Conservation (phyloP, 2,113 vertebrate species). For the Forbesichthys agassizii region DNA sequence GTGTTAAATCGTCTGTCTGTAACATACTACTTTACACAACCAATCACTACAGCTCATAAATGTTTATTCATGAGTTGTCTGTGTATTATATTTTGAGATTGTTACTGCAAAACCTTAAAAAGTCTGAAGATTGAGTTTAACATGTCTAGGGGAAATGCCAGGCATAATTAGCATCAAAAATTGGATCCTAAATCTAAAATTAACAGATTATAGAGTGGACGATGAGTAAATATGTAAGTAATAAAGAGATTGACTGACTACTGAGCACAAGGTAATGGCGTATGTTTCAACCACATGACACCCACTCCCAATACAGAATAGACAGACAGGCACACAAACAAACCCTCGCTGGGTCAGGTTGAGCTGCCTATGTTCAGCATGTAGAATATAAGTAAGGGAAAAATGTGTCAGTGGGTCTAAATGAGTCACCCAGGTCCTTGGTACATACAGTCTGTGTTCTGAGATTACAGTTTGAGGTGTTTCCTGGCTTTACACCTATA, state of each 20-base stretch:
- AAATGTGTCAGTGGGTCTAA: constrained; percentile 44
- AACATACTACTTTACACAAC: too few relatives aligned
- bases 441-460: constrained; percentile 20
- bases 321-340: constrained; percentile 13
- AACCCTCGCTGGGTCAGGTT: constrained; percentile 18
- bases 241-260: constrained; percentile 16
- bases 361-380: not conserved
- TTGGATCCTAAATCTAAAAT: constrained; percentile 15
- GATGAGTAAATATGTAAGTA: constrained; percentile 37
- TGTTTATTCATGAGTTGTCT: not conserved
- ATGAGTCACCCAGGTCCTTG: constrained; percentile 31
- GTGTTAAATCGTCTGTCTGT: too few relatives aligned
- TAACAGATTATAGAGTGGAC: constrained; percentile 18
- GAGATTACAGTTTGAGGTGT: constrained; percentile 24
- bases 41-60: not conserved
- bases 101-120: constrained; percentile 17
- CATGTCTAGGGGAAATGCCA: not conserved
- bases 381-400: constrained; percentile 30
- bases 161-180: constrained; percentile 13
- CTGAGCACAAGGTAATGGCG: constrained; percentile 24
- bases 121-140: constrained; percentile 14
- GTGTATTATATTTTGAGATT: constrained; percentile 22
- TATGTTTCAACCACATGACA: constrained; percentile 52
- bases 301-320: not conserved
- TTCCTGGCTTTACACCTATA: constrained; percentile 29